A percentile compares a stretch with the other conserved stretches of the same genome.
Evolutionary conservation across 2,888 invertebrate genomes (phyloP).

Genomic region (Hecatera dysodea): DNA sequence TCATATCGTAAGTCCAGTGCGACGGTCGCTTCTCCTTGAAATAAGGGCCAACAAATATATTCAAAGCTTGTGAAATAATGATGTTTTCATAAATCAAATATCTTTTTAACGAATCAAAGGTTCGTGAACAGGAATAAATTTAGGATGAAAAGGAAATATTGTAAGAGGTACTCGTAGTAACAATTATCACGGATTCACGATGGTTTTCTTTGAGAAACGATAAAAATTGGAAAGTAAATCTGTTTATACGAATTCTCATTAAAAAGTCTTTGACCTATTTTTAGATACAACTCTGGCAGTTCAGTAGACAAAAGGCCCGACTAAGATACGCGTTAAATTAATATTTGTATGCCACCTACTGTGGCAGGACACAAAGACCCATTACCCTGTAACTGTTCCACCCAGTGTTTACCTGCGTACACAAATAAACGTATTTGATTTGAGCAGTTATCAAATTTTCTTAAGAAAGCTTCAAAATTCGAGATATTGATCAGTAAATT

Average conservation of each 20-base stretch:
- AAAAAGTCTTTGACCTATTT: not conserved
- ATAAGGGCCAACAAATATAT: slow-evolving; percentile 34
- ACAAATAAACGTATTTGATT: no score
- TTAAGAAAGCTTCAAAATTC: not conserved
- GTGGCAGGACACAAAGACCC: no score
- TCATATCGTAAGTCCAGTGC: slow-evolving; percentile 41
- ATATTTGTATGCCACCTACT: no score
- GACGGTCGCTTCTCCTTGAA: slow-evolving; percentile 39
- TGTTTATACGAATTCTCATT: not conserved
- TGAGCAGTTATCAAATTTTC: not conserved
- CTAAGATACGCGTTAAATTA: not conserved
- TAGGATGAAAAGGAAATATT: slow-evolving; percentile 27
- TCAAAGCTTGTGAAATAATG: slow-evolving; percentile 49
- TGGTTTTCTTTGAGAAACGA: not conserved
- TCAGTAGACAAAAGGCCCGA: not conserved
- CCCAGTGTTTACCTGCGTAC: no score
- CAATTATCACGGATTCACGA: slow-evolving; percentile 6
- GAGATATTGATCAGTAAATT: not conserved
- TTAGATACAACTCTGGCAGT: no score
- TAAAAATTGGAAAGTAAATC: not conserved
- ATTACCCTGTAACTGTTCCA: no score
- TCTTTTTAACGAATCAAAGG: slow-evolving; percentile 40
- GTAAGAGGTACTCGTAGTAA: slow-evolving; percentile 19
- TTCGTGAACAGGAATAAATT: slow-evolving; percentile 41
- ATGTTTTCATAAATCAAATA: slow-evolving; percentile 54